These are phyloP conservation scores for Scaptomyza montana DNA, from an alignment of 1,140 invertebrate genomes.

Conservation along the genomic window DNA sequence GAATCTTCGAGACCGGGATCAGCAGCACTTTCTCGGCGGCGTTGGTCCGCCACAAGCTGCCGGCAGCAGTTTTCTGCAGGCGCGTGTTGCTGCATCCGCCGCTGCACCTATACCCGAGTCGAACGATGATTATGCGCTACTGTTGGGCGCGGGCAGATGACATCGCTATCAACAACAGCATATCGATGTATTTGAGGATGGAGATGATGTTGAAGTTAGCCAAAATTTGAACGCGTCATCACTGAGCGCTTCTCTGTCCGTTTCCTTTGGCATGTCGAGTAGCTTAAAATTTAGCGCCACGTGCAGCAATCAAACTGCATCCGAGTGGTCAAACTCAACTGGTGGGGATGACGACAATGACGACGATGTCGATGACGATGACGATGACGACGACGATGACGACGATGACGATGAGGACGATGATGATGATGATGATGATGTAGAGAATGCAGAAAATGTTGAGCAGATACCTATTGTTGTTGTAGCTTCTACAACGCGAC, in stretches of 20 bases:
- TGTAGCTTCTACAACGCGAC: conserved; percentile 59
- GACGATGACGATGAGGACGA: conserved; percentile 33
- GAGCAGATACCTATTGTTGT: conserved; percentile 58
- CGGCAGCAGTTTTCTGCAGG: conserved; percentile 62
- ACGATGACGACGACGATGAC: conserved; percentile 38
- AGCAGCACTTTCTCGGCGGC: conserved; percentile 52
- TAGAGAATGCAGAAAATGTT: conserved; percentile 33
- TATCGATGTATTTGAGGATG: conserved; percentile 58
- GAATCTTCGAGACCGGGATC: conserved; percentile 66
- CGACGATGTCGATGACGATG: conserved; percentile 38
- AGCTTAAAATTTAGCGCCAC: conserved; percentile 76
- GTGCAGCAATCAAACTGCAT: conserved; percentile 68
- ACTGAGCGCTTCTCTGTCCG: conserved; percentile 70
- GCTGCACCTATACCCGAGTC: conserved; percentile 77
- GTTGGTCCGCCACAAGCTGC: conserved; percentile 44
- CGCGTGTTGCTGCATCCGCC: conserved; percentile 49
- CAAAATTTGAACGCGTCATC: conserved; percentile 69
- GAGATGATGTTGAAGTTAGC: conserved; percentile 68
- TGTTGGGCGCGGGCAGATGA: conserved; percentile 77
- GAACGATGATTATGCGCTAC: conserved; percentile 74
- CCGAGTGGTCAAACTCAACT: conserved; percentile 79
- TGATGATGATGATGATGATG: conserved; percentile 11
- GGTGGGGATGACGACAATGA: conserved; percentile 66
- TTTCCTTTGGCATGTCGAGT: conserved; percentile 76
- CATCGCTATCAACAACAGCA: conserved; percentile 68